Evolutionary conservation across 2,888 invertebrate species (phyloP), one percentile per base, ranked within the genome.

Genomic region (Thera obeliscata): DNA sequence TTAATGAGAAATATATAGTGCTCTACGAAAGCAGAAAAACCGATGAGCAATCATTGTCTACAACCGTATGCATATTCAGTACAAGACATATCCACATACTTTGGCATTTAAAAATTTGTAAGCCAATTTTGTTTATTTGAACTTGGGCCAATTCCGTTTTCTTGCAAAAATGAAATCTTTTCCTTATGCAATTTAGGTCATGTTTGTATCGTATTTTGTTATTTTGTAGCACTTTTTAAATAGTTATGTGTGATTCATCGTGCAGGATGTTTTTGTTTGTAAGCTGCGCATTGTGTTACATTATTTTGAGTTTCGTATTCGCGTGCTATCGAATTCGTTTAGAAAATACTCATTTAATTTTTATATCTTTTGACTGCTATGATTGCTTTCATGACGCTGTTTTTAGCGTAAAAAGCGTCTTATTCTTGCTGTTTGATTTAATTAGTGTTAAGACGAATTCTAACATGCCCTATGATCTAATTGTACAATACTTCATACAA

Each of bases 161-260:
- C 64, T 52, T 64, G 61, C 67, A 48, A 65, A 69, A 62, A 57
- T 60, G 41, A 35, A 59, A 61, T 56, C 59, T 73, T 76, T 78
- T 74, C 74, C 73, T 76, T 46, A 75, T 68, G 49, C 68, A 56
- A 77, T 67, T 57, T 72, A 50, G 78, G 77, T 74, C 76, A 70
- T 70, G 75, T 74, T 76, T 76, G 72, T 71, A 66, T 69, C 59
- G 56, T 46, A 46, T 46, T 46, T 46, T 46, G 43, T 58, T 58
- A 48, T 48, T 61, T 56, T 66, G 12, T 41, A 55, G 56, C 9
- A 56, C 52, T 55, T 55, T 41, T 59, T 7, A 59, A 69, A 65
- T 69, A 61, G 56, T 67, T 64, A 43, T 50, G 64, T 61, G 59
- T 72, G 65, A 72, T 70, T 74, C 74, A 74, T 66, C 52, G 7